These are phyloP conservation scores for Teleopsis dalmanni DNA, from an alignment of 1,140 invertebrate species.

Conservation along the genomic window DNA sequence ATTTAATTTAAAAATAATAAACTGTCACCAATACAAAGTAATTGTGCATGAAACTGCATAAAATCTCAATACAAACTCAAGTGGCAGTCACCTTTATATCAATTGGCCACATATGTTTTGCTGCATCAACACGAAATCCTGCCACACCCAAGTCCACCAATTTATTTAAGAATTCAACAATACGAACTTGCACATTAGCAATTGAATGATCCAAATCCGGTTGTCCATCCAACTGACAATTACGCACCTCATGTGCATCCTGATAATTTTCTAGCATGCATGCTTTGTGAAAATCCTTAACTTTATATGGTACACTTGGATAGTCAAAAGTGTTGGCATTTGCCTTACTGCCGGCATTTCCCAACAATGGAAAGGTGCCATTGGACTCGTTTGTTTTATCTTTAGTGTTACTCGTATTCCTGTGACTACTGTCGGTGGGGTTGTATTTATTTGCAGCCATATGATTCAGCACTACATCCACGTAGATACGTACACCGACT, in stretches of 20 bases:
- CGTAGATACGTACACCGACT: slow-evolving; percentile 67
- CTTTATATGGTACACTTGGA: slow-evolving; percentile 51
- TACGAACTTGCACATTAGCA: slow-evolving; percentile 59
- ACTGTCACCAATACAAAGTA: background rate
- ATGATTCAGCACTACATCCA: slow-evolving; percentile 78
- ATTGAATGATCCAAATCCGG: slow-evolving; percentile 63
- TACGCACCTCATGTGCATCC: slow-evolving; percentile 51
- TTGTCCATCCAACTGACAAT: slow-evolving; percentile 65
- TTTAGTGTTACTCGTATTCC: no score
- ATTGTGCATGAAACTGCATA: no score
- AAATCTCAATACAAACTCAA: no score
- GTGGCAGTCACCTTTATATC: slow-evolving; percentile 50
- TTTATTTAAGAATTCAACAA: slow-evolving; percentile 62
- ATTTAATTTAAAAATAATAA: background rate
- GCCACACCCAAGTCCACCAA: slow-evolving; percentile 70
- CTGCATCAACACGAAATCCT: slow-evolving; percentile 58
- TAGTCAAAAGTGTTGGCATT: slow-evolving; percentile 48
- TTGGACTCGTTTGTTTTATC: slow-evolving; percentile 3
- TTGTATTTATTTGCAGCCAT: slow-evolving; percentile 53
- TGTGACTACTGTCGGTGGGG: background rate
- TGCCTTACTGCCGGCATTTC: slow-evolving; percentile 54
- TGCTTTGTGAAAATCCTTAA: slow-evolving; percentile 52
- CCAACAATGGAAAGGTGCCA: slow-evolving; percentile 46
- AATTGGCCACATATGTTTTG: slow-evolving; percentile 74
- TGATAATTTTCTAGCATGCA: slow-evolving; percentile 50